Evolutionary conservation across 2,888 invertebrate genomes (phyloP).

Genomic region (Ophraella communa): DNA sequence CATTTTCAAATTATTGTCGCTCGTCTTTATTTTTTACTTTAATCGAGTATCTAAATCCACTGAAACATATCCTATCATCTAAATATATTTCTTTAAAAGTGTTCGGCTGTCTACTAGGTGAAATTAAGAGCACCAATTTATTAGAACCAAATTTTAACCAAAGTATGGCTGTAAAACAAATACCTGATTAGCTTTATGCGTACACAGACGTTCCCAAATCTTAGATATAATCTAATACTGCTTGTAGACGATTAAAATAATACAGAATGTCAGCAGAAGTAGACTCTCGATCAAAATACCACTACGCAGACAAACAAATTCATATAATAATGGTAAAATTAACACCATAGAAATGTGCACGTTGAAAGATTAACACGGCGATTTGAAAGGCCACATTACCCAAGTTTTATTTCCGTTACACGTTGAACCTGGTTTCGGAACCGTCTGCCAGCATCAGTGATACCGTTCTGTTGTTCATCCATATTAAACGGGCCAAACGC

Average conservation of each 20-base stretch:
- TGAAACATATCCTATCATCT: background rate
- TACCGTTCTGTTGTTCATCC: constrained; percentile 93
- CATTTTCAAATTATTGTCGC: constrained; percentile 44
- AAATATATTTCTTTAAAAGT: background rate
- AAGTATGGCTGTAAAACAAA: background rate
- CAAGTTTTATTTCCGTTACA: constrained; percentile 61
- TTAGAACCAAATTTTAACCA: too few relatives aligned
- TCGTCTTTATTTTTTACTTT: constrained; percentile 25
- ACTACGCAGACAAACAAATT: constrained; percentile 13
- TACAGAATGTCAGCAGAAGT: constrained; percentile 6
- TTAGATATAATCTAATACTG: background rate
- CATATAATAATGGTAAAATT: constrained; percentile 3
- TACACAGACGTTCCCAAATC: too few relatives aligned
- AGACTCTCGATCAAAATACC: constrained; percentile 11
- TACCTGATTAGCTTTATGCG: background rate
- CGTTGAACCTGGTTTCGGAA: constrained; percentile 85
- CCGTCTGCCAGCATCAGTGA: constrained; percentile 96
- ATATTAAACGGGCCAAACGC: constrained; percentile 89
- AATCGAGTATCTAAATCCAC: constrained; percentile 13
- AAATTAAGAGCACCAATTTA: too few relatives aligned
- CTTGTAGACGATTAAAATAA: background rate
- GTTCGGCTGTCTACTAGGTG: too few relatives aligned
- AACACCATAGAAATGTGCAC: constrained; percentile 26
- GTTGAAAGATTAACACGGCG: constrained; percentile 21
- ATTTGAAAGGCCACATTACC: constrained; percentile 44